These are phyloP conservation scores for Campopleginae sp. DNA, from an alignment of 2,888 invertebrate species.

Conservation along the genomic window DNA sequence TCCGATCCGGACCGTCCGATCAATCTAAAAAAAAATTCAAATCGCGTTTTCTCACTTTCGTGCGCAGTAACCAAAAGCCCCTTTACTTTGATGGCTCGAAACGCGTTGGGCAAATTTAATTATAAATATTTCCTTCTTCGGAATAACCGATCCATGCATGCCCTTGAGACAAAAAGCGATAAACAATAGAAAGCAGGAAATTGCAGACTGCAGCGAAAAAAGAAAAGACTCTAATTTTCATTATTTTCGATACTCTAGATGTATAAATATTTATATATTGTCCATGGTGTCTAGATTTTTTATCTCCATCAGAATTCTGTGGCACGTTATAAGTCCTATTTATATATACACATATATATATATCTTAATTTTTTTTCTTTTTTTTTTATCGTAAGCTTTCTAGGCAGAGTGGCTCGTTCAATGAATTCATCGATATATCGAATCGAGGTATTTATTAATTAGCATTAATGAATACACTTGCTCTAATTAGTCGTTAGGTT, in stretches of 20 bases:
- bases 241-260: constrained; percentile 47
- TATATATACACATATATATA: constrained; percentile 3
- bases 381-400: constrained; percentile 2
- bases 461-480: constrained; percentile 3
- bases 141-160: not conserved
- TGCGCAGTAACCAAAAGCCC: too few species aligned
- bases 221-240: constrained; percentile 38
- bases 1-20: too few species aligned
- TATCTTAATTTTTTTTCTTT: not conserved
- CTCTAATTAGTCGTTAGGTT: constrained; percentile 48
- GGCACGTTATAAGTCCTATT: constrained; percentile 8
- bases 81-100: too few species aligned
- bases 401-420: not conserved
- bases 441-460: constrained; percentile 7
- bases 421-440: constrained; percentile 11
- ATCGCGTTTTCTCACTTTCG: too few species aligned
- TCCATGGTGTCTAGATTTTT: constrained; percentile 50
- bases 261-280: not conserved
- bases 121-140: too few species aligned
- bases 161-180: not conserved
- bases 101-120: too few species aligned
- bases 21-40: too few species aligned
- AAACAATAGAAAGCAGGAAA: not conserved
- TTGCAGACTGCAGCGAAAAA: not conserved
- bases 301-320: constrained; percentile 39